Conservation (phyloP, 2,888 invertebrate species). For the Sclerodermus sp. region DNA sequence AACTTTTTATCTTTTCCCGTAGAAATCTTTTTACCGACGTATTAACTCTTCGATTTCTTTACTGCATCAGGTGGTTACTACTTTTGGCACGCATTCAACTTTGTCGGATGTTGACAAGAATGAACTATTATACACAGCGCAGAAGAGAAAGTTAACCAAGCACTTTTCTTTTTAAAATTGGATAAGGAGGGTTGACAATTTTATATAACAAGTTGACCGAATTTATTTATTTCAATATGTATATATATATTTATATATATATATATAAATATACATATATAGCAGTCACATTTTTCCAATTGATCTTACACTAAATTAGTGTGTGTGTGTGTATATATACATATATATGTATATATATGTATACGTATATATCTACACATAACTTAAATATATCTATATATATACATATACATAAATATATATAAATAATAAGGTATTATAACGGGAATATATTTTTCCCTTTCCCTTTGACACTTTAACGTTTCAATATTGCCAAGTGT, state of each 20-base stretch:
- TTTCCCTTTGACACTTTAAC: slow-evolving; percentile 5
- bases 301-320: slow-evolving; percentile 20
- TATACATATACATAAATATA: no score
- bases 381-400: slow-evolving; percentile 14
- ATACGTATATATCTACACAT: slow-evolving; percentile 9
- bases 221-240: slow-evolving; percentile 39
- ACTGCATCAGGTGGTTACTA: no score
- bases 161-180: no score
- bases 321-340: slow-evolving; percentile 22
- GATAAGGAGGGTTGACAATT: background rate
- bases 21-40: no score
- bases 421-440: no score
- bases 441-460: no score
- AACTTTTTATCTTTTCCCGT: no score
- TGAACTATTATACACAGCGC: no score
- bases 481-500: slow-evolving; percentile 16
- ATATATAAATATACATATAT: slow-evolving; percentile 45
- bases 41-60: no score
- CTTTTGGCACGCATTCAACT: no score
- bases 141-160: no score
- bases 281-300: slow-evolving; percentile 34
- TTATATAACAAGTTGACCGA: background rate
- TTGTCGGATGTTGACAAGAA: no score
- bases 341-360: slow-evolving; percentile 24
- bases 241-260: slow-evolving; percentile 45